Conservation (phyloP, 1,140 invertebrate species). For the Oedothorax gibbosus region DNA sequence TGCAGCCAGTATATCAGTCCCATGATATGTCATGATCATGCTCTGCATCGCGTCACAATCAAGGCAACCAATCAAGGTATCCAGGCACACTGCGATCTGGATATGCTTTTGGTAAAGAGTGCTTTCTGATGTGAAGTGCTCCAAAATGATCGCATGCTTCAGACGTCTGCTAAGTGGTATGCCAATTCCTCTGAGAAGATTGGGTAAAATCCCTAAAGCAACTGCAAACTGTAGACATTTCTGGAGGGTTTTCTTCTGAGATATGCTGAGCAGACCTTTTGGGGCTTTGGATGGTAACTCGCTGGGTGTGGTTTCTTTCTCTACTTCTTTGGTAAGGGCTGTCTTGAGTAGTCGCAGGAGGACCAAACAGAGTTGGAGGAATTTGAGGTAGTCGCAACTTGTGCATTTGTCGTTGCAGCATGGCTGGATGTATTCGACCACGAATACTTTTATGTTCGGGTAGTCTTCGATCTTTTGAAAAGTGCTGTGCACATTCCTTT, state of each 20-base stretch:
- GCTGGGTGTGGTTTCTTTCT: neutral
- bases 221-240: constrained; percentile 73
- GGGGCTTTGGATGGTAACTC: neutral
- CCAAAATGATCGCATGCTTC: constrained; percentile 61
- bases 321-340: constrained; percentile 15
- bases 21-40: constrained; percentile 68
- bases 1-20: constrained; percentile 74
- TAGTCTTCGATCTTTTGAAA: constrained; percentile 34
- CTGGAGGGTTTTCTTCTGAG: constrained; percentile 67
- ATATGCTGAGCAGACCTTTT: constrained; percentile 66
- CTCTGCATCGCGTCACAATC: constrained; percentile 67
- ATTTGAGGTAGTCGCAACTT: constrained; percentile 31
- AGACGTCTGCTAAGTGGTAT: constrained; percentile 68
- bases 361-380: constrained; percentile 35
- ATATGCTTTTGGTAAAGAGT: constrained; percentile 69
- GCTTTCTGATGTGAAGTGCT: constrained; percentile 49
- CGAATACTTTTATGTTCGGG: constrained; percentile 4
- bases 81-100: constrained; percentile 65
- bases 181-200: constrained; percentile 77
- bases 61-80: constrained; percentile 67
- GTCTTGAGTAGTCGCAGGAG: constrained; percentile 20
- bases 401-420: constrained; percentile 32
- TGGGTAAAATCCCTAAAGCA: constrained; percentile 75
- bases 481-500: constrained; percentile 28
- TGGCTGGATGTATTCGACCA: constrained; percentile 17